A percentile compares a stretch with the other conserved stretches of the same genome.
Conservation (phyloP, 2,113 vertebrate genomes). For the Hystrix brachyura region DNA sequence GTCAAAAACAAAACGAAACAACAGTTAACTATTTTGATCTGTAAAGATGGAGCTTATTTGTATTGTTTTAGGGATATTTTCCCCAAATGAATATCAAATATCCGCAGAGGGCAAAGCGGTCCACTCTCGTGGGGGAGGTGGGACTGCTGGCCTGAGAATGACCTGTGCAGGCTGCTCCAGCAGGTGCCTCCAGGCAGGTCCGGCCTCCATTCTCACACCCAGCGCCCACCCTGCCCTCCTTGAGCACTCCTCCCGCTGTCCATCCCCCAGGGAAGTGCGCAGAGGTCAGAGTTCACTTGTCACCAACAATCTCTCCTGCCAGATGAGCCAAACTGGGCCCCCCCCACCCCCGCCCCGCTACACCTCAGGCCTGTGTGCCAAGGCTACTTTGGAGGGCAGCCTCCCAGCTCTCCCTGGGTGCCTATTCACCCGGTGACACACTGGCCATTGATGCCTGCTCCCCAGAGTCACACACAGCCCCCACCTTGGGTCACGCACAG, state of each 20-base stretch:
- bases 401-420: rapidly evolving
- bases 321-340: rapidly evolving
- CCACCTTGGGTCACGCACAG: constrained; percentile 26
- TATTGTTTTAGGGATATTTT: neutral
- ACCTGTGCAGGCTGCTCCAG: neutral
- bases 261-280: neutral
- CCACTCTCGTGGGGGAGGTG: neutral
- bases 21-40: neutral
- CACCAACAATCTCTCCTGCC: neutral
- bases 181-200: neutral
- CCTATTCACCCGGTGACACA: neutral
- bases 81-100: neutral
- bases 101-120: neutral
- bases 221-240: neutral
- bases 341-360: neutral
- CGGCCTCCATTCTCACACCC: neutral
- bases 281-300: neutral
- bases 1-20: neutral
- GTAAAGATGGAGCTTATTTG: neutral
- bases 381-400: neutral
- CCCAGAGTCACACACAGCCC: neutral
- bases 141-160: too few relatives aligned
- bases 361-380: rapidly evolving
- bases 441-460: neutral
- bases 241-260: neutral